These are phyloP conservation scores for Vollenhovia emeryi DNA, from an alignment of 1,140 invertebrate species.

Conservation along the genomic window DNA sequence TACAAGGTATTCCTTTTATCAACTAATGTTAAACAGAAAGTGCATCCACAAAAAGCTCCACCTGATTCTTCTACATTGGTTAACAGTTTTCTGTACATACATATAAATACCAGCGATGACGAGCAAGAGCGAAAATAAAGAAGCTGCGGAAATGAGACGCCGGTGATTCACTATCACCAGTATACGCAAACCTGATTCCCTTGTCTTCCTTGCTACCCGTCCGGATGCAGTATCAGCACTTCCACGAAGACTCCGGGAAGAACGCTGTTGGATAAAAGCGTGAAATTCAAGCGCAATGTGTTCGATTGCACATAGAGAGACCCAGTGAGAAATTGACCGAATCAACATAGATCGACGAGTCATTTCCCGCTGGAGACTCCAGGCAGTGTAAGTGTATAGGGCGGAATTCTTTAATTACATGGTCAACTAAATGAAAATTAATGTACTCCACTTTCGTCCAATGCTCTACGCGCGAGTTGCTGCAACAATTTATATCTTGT, in stretches of 20 bases:
- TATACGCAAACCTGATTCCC: not conserved
- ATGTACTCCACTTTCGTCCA: too few species aligned
- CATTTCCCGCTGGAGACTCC: not conserved
- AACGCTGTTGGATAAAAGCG: not conserved
- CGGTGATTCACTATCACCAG: slow-evolving; percentile 11
- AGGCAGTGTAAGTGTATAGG: not conserved
- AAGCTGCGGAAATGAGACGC: slow-evolving; percentile 78
- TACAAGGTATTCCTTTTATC: slow-evolving; percentile 67
- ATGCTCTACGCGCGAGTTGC: not conserved
- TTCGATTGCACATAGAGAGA: not conserved
- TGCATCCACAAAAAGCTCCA: slow-evolving; percentile 71
- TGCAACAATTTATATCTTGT: not conserved
- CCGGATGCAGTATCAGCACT: not conserved
- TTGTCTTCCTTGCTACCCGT: not conserved
- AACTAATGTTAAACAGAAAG: slow-evolving; percentile 46
- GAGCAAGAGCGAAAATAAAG: slow-evolving; percentile 82
- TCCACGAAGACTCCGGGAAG: not conserved
- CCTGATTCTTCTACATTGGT: slow-evolving; percentile 73
- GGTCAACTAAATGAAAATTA: not conserved
- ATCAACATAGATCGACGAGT: too few species aligned
- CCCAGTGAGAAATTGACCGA: too few species aligned
- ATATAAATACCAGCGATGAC: slow-evolving; percentile 79
- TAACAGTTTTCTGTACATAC: slow-evolving; percentile 82
- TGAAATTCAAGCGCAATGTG: not conserved
- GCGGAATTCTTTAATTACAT: not conserved